Evolutionary conservation across 2,888 invertebrate species (phyloP).

Genomic region (Agrotis ipsilon): DNA sequence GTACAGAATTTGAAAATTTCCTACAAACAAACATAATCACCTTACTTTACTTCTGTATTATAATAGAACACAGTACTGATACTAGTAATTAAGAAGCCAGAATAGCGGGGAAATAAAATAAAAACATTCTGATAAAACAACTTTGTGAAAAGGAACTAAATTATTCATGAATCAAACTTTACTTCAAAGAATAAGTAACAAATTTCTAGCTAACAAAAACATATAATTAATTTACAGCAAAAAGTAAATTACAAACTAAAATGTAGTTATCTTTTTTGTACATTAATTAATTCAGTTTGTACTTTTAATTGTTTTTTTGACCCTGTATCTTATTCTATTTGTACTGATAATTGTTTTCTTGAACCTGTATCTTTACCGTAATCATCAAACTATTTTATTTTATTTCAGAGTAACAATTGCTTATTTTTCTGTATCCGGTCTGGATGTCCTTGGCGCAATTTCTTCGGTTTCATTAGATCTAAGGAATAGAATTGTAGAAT

Average conservation of each 20-base stretch:
- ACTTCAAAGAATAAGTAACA: neutral
- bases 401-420: constrained; percentile 93
- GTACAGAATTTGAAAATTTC: no score
- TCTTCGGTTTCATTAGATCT: constrained; percentile 92
- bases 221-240: no score
- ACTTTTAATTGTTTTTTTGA: constrained; percentile 19
- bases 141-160: neutral
- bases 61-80: neutral
- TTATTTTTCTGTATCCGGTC: constrained; percentile 97
- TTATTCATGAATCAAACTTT: neutral
- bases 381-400: constrained; percentile 25
- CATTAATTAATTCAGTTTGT: neutral
- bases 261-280: neutral
- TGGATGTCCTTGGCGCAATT: constrained; percentile 96
- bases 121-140: neutral
- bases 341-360: constrained; percentile 13
- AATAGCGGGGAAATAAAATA: neutral
- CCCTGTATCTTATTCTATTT: neutral
- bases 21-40: no score
- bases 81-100: neutral
- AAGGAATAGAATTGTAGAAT: constrained; percentile 94
- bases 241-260: no score
- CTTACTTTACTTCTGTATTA: no score
- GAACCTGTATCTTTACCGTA: constrained; percentile 15
- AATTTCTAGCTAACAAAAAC: no score